Conservation (phyloP, 2,888 invertebrate species). For the Rhimphoctona megacephalus region DNA sequence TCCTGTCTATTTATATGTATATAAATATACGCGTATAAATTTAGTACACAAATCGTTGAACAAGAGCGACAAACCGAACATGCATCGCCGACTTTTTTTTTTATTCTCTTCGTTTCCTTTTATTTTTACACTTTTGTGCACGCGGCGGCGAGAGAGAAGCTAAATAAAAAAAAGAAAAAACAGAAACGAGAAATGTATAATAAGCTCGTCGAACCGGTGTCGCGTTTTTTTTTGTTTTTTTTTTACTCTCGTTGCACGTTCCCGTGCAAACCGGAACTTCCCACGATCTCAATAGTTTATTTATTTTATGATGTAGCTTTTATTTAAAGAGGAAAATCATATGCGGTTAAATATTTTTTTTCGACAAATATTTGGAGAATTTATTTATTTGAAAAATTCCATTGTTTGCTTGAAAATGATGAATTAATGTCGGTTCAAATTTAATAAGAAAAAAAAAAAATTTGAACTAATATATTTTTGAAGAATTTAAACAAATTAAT, state of each 20-base stretch:
- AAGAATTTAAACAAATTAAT: too few species aligned
- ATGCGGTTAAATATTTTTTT: neutral
- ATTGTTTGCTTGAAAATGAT: too few species aligned
- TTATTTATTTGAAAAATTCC: too few species aligned
- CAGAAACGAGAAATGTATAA: conserved; percentile 37
- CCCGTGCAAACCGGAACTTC: conserved; percentile 45
- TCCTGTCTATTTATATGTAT: conserved; percentile 67
- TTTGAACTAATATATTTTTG: too few species aligned
- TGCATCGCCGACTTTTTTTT: conserved; percentile 48
- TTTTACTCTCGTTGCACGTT: conserved; percentile 9
- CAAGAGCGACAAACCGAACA: conserved; percentile 55
- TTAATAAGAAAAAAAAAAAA: too few species aligned
- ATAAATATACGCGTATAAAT: neutral
- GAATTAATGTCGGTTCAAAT: neutral
- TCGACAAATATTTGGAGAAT: neutral
- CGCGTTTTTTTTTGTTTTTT: conserved; percentile 22
- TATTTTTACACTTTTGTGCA: conserved; percentile 28
- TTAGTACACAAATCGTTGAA: neutral
- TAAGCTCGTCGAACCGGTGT: conserved; percentile 35
- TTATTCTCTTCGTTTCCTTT: conserved; percentile 35
- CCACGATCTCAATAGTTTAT: conserved; percentile 43
- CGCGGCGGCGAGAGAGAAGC: neutral
- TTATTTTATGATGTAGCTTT: neutral
- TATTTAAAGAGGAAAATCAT: neutral
- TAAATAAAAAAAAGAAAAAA: neutral